Conservation (phyloP, 2,113 vertebrate genomes). For the Hypomesus transpacificus region DNA sequence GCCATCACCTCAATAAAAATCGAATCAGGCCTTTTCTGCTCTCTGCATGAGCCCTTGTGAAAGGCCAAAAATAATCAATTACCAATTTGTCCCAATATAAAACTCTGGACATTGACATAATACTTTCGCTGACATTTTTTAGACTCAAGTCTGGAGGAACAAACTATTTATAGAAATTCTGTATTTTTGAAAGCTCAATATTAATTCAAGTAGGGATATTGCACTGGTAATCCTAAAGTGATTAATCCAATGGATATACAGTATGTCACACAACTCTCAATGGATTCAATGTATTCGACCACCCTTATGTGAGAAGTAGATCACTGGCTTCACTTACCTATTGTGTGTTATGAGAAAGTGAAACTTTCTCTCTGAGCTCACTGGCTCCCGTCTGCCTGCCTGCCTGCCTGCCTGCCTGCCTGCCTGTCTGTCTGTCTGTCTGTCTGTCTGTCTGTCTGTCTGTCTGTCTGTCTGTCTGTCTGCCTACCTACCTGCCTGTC, state of each 20-base stretch:
- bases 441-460: constrained; percentile 18
- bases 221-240: no score
- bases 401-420: constrained; percentile 1
- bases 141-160: not conserved
- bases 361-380: no score
- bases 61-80: constrained; percentile 9
- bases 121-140: no score
- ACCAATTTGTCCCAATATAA: not conserved
- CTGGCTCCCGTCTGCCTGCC: not conserved
- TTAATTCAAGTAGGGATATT: not conserved
- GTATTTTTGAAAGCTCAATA: not conserved
- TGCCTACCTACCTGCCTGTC: constrained; percentile 7
- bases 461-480: constrained; percentile 14
- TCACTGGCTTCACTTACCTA: no score
- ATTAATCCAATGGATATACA: no score
- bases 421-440: no score
- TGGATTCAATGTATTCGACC: no score
- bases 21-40: constrained; percentile 14
- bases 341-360: no score
- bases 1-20: constrained; percentile 20
- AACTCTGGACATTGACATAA: not conserved
- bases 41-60: constrained; percentile 3
- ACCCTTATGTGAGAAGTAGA: no score
- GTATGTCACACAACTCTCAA: no score
- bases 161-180: no score